These are phyloP conservation scores for Coptodon bakossiorum DNA, from an alignment of 2,113 vertebrate species.

Conservation along the genomic window DNA sequence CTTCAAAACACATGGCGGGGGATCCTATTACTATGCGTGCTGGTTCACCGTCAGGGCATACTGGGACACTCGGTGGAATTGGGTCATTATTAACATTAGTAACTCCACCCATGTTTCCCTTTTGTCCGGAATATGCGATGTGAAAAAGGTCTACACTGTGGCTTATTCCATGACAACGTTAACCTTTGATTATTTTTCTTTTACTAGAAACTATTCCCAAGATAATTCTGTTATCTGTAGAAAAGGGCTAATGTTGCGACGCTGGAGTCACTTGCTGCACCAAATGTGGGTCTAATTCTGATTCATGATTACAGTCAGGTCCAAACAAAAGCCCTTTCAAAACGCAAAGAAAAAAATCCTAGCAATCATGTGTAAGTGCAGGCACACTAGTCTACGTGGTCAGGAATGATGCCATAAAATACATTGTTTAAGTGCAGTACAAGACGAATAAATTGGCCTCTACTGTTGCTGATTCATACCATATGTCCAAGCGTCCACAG, in stretches of 20 bases:
- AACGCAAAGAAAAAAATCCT: not conserved
- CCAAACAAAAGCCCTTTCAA: constrained; percentile 15
- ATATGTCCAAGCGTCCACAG: constrained; percentile 36
- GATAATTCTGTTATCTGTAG: not conserved
- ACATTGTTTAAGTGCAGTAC: not conserved
- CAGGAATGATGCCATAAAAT: constrained; percentile 9
- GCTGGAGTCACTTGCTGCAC: not conserved
- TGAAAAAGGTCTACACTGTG: not conserved
- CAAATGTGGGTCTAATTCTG: not conserved
- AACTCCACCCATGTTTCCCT: not conserved
- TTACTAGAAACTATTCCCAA: not conserved
- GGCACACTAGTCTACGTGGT: not conserved
- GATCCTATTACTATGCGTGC: not conserved
- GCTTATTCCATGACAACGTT: not conserved
- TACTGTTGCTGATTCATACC: constrained; percentile 38
- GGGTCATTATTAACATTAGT: not conserved
- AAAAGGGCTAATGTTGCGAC: not conserved
- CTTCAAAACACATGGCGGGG: not conserved
- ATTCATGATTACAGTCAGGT: not conserved
- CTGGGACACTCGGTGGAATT: not conserved
- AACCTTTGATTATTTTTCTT: not conserved
- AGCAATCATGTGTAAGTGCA: not conserved
- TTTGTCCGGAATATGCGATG: not conserved
- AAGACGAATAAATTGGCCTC: constrained; percentile 1
- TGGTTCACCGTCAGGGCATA: not conserved